Conservation (phyloP, 2,888 invertebrate species). For the Diaprepes abbreviatus region DNA sequence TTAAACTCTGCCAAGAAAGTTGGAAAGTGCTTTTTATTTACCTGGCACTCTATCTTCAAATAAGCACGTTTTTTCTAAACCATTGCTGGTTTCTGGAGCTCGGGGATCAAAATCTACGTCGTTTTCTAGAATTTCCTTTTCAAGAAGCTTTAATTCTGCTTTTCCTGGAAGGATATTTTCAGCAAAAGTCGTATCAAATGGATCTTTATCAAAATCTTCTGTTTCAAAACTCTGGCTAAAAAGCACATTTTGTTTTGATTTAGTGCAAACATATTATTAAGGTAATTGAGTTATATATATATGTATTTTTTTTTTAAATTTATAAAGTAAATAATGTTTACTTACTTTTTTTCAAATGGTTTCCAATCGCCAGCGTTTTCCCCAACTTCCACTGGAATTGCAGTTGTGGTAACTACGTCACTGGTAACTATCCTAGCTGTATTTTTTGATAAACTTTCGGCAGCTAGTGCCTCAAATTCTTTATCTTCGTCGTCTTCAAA, state of each 20-base stretch:
- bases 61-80: slow-evolving; percentile 69
- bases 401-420: slow-evolving; percentile 20
- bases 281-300: too few species aligned
- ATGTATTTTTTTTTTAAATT: too few species aligned
- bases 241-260: background rate
- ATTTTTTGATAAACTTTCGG: slow-evolving; percentile 79
- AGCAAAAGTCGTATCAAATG: slow-evolving; percentile 89
- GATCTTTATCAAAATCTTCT: slow-evolving; percentile 76
- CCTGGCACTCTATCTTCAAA: slow-evolving; percentile 60
- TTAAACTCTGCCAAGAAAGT: too few species aligned
- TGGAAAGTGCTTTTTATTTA: too few species aligned
- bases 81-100: slow-evolving; percentile 66
- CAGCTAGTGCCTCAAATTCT: slow-evolving; percentile 83
- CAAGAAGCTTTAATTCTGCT: slow-evolving; percentile 72
- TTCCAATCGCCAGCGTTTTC: slow-evolving; percentile 72
- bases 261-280: too few species aligned
- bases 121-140: slow-evolving; percentile 70
- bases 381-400: slow-evolving; percentile 63
- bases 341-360: slow-evolving; percentile 74
- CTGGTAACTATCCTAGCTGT: slow-evolving; percentile 57
- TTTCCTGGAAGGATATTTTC: slow-evolving; percentile 80
- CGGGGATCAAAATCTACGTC: slow-evolving; percentile 75
- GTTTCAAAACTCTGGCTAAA: slow-evolving; percentile 27
- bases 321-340: slow-evolving; percentile 15
- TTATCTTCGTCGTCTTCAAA: slow-evolving; percentile 80